phyloP scores from a whole-genome alignment of 2,888 invertebrate genomes.

The Caenorhabditis doughertyi region DNA sequence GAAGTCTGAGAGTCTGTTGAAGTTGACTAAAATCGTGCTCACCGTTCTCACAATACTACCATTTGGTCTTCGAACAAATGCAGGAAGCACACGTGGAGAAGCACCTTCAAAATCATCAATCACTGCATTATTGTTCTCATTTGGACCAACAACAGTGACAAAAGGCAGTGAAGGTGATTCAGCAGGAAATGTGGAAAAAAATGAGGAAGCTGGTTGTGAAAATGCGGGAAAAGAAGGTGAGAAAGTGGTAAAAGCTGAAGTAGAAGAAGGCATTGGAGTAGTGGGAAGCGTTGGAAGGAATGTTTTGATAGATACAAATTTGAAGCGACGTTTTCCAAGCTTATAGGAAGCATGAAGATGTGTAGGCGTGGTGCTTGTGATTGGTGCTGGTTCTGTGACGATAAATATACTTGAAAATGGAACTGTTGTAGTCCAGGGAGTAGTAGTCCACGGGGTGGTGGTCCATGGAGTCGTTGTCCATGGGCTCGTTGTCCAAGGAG shows the following conservation, averaged over 20 bases:
- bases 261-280: conserved; percentile 9
- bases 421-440: conserved; percentile 17
- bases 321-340: conserved; percentile 62
- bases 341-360: conserved; percentile 59
- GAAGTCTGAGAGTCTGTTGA: neutral
- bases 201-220: conserved; percentile 11
- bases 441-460: conserved; percentile 22
- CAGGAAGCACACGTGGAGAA: conserved; percentile 43
- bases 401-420: conserved; percentile 51
- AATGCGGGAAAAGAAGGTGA: conserved; percentile 15
- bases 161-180: conserved; percentile 35
- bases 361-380: conserved; percentile 49
- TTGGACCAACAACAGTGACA: conserved; percentile 31
- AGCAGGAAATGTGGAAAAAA: conserved; percentile 1
- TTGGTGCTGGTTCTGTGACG: conserved; percentile 41
- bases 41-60: conserved; percentile 47
- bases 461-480: conserved; percentile 39
- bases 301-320: conserved; percentile 62
- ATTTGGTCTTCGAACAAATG: conserved; percentile 48
- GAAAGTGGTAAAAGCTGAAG: neutral
- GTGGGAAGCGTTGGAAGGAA: conserved; percentile 49
- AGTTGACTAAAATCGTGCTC: neutral
- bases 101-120: conserved; percentile 56
- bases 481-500: conserved; percentile 47
- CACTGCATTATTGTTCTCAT: conserved; percentile 31